Evolutionary conservation across 2,113 vertebrate genomes (phyloP), one percentile per base, ranked within the genome.

Genomic region (Struthidea cinerea): DNA sequence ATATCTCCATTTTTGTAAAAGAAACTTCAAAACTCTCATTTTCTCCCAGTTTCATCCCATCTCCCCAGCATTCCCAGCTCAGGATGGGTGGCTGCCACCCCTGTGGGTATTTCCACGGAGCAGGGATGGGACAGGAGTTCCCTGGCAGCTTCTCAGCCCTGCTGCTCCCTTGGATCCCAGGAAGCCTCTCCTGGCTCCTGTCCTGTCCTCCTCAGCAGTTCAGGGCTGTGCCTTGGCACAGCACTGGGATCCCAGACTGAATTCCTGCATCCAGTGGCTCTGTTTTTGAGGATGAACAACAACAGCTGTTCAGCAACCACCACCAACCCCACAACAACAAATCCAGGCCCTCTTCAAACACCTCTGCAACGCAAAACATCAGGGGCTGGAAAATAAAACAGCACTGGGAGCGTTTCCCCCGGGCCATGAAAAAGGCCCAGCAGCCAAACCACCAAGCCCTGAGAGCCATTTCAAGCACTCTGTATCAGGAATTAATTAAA

Each of bases 1-100:
- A 3, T 8, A 15, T 2, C 3, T 32, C 13, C 17, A 10, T 21
- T 46, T 39, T 32, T 2, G 24, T 0, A 49, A 18, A 50, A 70
- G 9, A 49, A 78, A 35, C 39, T 35, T 39, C 20, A 7, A 23
- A 70, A 52, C 9, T 71, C 46, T 7, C 2, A 0, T 30, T 56
- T 65, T 44, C 32, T 32, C 39, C 32, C 32, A 9, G 23, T 42
- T 90, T 49, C 28, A 32, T 16, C 41, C 35, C 22, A 11, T 11
- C 42, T 75, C 28, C 42, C 22, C 56, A 30, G 39, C 19, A 35
- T 16, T 39, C 52, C 33, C 71, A 49, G 49, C 42, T 79, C 79
- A 33, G 53, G 42, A 30, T 6, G 56, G 74, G 69, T 24, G 42
- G 89, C 50, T 82, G 82, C 7, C 39, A 57, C 2, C 42, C 9